Base-by-base conservation (phyloP, 1,140 invertebrate species). In the Trachelipus rathkii region DNA sequence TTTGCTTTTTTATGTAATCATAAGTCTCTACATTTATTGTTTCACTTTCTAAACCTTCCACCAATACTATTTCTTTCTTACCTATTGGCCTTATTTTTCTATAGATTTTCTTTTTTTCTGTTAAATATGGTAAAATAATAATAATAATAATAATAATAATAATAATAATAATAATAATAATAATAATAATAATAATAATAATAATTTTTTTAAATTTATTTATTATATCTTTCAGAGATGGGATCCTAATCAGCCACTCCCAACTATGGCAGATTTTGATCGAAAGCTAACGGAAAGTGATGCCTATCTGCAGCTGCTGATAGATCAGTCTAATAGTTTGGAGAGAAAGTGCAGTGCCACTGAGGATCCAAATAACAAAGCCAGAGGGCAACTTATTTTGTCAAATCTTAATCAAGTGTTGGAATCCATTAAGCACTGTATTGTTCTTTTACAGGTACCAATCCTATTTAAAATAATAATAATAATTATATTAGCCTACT, bases 351-450 rank as follows among this genome's bases (percentile, higher is more conserved):
- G 85, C 44, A 84, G 79, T 70, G 80, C 82, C 6, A 74, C 77
- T 9, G 71, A 78, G 23, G 80, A 81, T 72, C 53, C 66, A 19
- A 50, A 72, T 5, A 76, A 77, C 46, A 70, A 60, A 19, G 71
- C 68, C 43, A 73, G 79, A 60, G 81, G 81, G 75, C 76, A 78
- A 21, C 68, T 70, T 15, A 76, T 82, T 33, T 33, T 80, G 4
- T 50, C 67, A 9, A 71, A 74, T 7, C 66, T 81, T 10, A 87
- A 94, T 91, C 89, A 89, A 79, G 93, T 95, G 90, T 88, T 96
- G 84, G 94, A 96, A 87, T 91, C 93, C 81, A 93, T 98, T 80
- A 98, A 98, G 87, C 96, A 98, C 88, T 93, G 95, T 79, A 98
- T 99, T 87, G 95, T 98, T 75, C 90, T 96, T 82, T 88, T 99